These are phyloP conservation scores for Thunnus maccoyii DNA, from an alignment of 2,113 vertebrate genomes.

Conservation along the genomic window DNA sequence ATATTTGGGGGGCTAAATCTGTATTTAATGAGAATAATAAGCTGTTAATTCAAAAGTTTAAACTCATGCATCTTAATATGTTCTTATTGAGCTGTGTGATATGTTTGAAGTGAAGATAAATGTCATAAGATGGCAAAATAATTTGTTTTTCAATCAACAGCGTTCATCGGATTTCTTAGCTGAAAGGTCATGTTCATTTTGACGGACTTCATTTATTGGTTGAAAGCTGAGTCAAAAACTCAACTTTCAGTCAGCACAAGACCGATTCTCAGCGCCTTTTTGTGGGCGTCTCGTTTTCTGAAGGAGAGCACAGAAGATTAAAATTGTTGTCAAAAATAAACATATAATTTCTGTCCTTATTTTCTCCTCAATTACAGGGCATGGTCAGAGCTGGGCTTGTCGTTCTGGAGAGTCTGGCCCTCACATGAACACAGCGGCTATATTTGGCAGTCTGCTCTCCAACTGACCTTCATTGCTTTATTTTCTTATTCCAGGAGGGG, in stretches of 20 bases:
- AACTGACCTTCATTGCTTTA: constrained; percentile 85
- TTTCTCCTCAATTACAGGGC: constrained; percentile 91
- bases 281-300: constrained; percentile 85
- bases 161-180: neutral
- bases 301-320: constrained; percentile 88
- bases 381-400: constrained; percentile 86
- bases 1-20: neutral
- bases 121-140: neutral
- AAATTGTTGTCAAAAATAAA: constrained; percentile 92
- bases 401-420: constrained; percentile 87
- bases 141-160: neutral
- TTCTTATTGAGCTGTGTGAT: neutral
- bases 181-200: neutral
- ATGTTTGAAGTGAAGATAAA: neutral
- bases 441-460: constrained; percentile 88
- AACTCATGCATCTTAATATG: neutral
- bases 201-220: constrained; percentile 59
- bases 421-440: constrained; percentile 87
- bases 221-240: constrained; percentile 44
- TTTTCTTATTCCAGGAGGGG: constrained; percentile 77
- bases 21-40: neutral
- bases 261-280: constrained; percentile 81
- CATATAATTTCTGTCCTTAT: constrained; percentile 91
- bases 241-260: constrained; percentile 67
- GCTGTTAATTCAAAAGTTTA: neutral